Conservation (phyloP, 2,797 vertebrate species). For the Periparus ater region DNA sequence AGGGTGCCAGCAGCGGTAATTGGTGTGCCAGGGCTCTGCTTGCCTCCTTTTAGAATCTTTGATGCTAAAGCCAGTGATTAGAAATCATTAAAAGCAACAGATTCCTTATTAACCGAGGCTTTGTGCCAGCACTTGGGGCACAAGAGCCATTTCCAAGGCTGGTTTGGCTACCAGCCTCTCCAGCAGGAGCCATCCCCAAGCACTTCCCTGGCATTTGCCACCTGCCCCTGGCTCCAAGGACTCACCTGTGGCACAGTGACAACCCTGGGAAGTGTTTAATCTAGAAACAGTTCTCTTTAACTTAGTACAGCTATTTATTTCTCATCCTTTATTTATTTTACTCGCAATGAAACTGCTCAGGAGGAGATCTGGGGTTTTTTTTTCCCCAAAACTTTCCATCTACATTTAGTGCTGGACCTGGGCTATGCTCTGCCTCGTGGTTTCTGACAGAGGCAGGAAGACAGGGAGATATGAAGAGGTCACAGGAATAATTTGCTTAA, state of each 20-base stretch:
- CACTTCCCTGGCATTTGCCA: not conserved
- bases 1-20: not conserved
- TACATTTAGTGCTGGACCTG: not conserved
- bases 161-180: not conserved
- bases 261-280: not conserved
- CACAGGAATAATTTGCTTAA: not conserved
- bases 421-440: not conserved
- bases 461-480: not conserved
- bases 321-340: not conserved
- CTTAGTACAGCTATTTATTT: not conserved
- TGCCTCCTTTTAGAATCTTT: not conserved
- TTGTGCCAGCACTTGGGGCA: not conserved
- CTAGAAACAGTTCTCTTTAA: not conserved
- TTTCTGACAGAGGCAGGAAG: not conserved
- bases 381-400: not conserved
- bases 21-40: not conserved
- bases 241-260: not conserved
- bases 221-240: accelerated
- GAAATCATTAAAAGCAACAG: slow-evolving; percentile 20
- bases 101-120: not conserved
- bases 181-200: not conserved
- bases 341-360: not conserved
- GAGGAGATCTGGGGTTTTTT: not conserved
- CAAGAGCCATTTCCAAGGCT: not conserved
- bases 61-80: slow-evolving; percentile 27